Evolutionary conservation across 2,888 invertebrate genomes (phyloP), one percentile per base, ranked within the genome.

Genomic region (Pherbina coryleti): DNA sequence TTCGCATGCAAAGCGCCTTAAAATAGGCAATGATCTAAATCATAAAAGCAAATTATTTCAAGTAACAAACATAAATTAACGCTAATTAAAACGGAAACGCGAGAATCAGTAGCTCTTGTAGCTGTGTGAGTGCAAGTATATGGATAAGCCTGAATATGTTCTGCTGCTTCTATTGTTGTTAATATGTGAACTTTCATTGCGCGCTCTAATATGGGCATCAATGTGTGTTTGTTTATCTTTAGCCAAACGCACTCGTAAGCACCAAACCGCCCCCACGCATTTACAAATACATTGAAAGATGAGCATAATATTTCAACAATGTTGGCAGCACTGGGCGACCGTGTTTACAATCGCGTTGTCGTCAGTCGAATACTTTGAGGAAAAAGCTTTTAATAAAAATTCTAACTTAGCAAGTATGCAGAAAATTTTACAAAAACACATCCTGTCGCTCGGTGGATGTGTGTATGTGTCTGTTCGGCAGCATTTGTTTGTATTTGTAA

Each of bases 81-180:
- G 71, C 71, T 71, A 71, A 71, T 71, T 71, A 71, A 71, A 71
- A 57, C 19, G 31, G 37, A 71, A 57, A 57, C 34, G 3, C 67
- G 55, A 55, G 19, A 22, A 55, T 55, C 1, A n/a, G 55, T 19
- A 14, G 7, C 7, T 55, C 19, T 19, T 55, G 55, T 53, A 53
- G 53, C 19, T n/a, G 44, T 44, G 14, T 44, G 44, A 44, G 44
- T 44, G 44, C 44, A 44, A 44, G 14, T 44, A 44, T 44, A 44
- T 11, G 11, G 11, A 11, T 44, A 44, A 44, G 44, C 44, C 4
- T 44, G 44, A 2, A 44, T 44, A 11, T 44, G 11, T 44, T 44
- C 14, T 11, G 44, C 44, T 7, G 44, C 11, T 14, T 44, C 14
- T 44, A 44, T 44, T 44, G 44, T 55, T 55, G 55, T 55, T 55